A percentile compares a stretch with the other conserved stretches of the same genome.
phyloP scores from a whole-genome alignment of 1,140 invertebrate genomes.

The Chlorops oryzae region DNA sequence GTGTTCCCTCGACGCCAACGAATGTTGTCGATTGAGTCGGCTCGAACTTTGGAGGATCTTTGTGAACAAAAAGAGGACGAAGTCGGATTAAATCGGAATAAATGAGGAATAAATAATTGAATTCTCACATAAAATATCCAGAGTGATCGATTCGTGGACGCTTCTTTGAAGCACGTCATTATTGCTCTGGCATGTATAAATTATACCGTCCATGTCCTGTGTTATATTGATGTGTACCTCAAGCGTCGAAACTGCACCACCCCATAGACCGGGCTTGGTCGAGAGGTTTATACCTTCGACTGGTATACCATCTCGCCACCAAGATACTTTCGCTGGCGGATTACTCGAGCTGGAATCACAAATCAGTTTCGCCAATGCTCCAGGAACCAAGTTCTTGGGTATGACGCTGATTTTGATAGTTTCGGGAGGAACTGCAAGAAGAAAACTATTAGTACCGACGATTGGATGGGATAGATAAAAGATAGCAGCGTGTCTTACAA shows the following conservation, averaged over 20 bases:
- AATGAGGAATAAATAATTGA: conserved; percentile 26
- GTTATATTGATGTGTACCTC: conserved; percentile 76
- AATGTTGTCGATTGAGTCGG: conserved; percentile 54
- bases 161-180: conserved; percentile 74
- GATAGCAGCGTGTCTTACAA: conserved; percentile 64
- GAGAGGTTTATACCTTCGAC: conserved; percentile 66
- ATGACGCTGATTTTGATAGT: conserved; percentile 73
- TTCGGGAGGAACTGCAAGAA: conserved; percentile 72
- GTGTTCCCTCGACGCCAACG: conserved; percentile 76
- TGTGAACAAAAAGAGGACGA: background rate
- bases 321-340: conserved; percentile 82
- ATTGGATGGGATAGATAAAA: background rate
- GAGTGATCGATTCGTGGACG: conserved; percentile 78
- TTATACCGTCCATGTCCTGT: conserved; percentile 73
- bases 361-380: conserved; percentile 67
- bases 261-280: conserved; percentile 65
- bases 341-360: conserved; percentile 90
- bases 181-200: conserved; percentile 89
- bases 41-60: conserved; percentile 72
- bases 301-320: conserved; percentile 80
- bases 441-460: too few species aligned
- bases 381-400: conserved; percentile 69
- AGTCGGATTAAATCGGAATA: background rate
- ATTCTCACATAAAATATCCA: conserved; percentile 85
- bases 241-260: conserved; percentile 74